Evolutionary conservation across 2,888 invertebrate genomes (phyloP).

Genomic region (Lithodes maja): DNA sequence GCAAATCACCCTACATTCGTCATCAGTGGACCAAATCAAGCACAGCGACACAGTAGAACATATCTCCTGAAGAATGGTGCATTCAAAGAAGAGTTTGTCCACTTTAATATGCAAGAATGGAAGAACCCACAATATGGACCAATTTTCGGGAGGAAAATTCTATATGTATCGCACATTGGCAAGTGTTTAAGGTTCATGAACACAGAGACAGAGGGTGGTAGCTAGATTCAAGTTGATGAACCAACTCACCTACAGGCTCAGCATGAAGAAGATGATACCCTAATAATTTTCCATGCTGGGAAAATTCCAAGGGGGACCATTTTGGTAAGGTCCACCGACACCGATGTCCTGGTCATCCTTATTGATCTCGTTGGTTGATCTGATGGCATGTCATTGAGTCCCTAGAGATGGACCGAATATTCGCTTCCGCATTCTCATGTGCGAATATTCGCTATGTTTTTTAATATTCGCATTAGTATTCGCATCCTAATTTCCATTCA

Average conservation of each 20-base stretch:
- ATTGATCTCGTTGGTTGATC: neutral
- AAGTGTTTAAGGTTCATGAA: constrained; percentile 13
- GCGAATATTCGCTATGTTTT: no score
- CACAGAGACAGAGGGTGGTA: neutral
- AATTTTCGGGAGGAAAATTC: constrained; percentile 14
- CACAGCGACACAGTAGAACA: neutral
- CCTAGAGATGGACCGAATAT: no score
- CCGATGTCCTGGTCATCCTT: constrained; percentile 25
- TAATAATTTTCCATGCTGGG: constrained; percentile 4
- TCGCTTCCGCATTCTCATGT: no score
- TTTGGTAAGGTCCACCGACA: constrained; percentile 27
- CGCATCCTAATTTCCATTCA: no score
- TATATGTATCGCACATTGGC: constrained; percentile 26
- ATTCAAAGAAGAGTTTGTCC: constrained; percentile 17
- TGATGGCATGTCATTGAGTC: neutral
- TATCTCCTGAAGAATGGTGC: constrained; percentile 17
- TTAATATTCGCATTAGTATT: no score
- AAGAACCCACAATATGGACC: neutral
- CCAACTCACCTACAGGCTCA: constrained; percentile 1
- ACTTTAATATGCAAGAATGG: constrained; percentile 10
- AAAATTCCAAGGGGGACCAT: constrained; percentile 6
- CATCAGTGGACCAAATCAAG: neutral
- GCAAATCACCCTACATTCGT: neutral
- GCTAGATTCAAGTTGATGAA: neutral
- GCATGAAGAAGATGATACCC: constrained; percentile 25